Evolutionary conservation across 2,888 invertebrate species (phyloP), one percentile per base, ranked within the genome.

Genomic region (Perizoma affinitatum): DNA sequence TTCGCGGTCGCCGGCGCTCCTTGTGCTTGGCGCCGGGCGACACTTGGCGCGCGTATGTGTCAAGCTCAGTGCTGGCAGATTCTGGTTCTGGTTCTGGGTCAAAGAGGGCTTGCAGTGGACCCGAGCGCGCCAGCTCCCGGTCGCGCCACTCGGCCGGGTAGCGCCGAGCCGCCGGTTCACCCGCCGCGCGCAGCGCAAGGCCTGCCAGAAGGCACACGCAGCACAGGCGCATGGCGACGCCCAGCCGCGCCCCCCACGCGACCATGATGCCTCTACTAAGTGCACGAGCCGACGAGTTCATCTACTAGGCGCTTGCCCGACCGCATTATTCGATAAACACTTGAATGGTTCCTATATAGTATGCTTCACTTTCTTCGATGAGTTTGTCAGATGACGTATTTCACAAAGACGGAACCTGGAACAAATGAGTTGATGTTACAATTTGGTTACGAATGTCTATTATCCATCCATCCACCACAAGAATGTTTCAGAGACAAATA

Each of bases 181-280:
- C 86, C 57, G 80, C 84, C 54, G 86, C 80, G 67, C 87, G 86
- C 80, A 90, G 82, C 79, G 87, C 88, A 70, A 89, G 82, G 83
- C 87, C 87, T 75, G 87, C 88, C 63, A 90, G 78, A 76, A 88
- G 84, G 68, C 86, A 84, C 75, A 89, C 83, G 75, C 85, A 88
- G 75, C 86, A 88, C 80, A 87, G 81, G 71, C 91, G 91, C 93
- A 92, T 89, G 77, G 83, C 83, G 78, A 83, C 75, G 72, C 74
- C 79, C 71, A 78, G 79, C 73, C 84, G 80, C 79, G 79, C 82
- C 78, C 78, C 80, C 85, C 86, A 81, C 85, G 82, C 78, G 73
- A 79, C 76, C 88, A 87, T 86, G 52, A 74, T 64, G 80, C 86
- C 74, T 70, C 76, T 83, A 89, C 88, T 90, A 90, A 87, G 88